Evolutionary conservation across 2,888 invertebrate genomes (phyloP).

Genomic region (Mellilla xanthometata): DNA sequence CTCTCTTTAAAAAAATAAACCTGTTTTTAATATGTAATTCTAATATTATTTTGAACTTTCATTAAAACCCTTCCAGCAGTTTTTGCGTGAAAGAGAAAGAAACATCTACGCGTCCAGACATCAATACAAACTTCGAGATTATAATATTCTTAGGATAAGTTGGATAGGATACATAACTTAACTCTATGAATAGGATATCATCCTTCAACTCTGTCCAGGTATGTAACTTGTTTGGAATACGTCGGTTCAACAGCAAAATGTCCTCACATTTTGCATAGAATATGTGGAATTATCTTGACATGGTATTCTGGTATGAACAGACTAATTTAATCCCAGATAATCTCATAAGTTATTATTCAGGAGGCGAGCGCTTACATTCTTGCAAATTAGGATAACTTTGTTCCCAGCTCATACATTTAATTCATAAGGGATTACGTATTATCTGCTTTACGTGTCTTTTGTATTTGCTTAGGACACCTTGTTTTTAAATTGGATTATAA

Average conservation of each 20-base stretch:
- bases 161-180: too few species aligned
- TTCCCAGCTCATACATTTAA: background rate
- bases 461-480: too few species aligned
- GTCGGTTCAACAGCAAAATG: slow-evolving; percentile 7
- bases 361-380: slow-evolving; percentile 20
- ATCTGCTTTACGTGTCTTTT: too few species aligned
- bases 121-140: too few species aligned
- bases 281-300: slow-evolving; percentile 25
- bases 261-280: slow-evolving; percentile 13
- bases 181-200: slow-evolving; percentile 5
- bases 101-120: too few species aligned
- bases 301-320: slow-evolving; percentile 20
- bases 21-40: too few species aligned
- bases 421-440: background rate
- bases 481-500: too few species aligned
- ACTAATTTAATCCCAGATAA: slow-evolving; percentile 28
- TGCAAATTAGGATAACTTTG: slow-evolving; percentile 9
- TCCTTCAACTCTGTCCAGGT: slow-evolving; percentile 5
- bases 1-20: too few species aligned
- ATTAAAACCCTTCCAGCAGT: too few species aligned
- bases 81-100: too few species aligned
- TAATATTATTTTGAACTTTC: too few species aligned
- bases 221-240: slow-evolving; percentile 13
- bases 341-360: slow-evolving; percentile 25
- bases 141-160: too few species aligned